Evolutionary conservation across 2,113 vertebrate species (phyloP), one percentile per base, ranked within the genome.

Genomic region (Cichladusa arquata): DNA sequence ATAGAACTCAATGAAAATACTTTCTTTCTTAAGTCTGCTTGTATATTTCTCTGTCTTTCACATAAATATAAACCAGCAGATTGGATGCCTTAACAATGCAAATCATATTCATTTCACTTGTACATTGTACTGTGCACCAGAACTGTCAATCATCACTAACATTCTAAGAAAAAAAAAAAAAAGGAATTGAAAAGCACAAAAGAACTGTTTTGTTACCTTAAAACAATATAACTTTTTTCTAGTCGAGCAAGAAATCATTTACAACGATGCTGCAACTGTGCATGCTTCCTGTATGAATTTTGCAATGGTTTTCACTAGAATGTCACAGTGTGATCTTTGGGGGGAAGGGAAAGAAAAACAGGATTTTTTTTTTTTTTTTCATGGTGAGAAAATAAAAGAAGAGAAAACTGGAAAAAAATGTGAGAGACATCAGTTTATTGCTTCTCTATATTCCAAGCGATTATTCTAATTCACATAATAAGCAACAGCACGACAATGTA

Each of bases 21-120:
- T 98, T 99, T 98, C 98, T 98, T 98, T 98, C 97, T 98, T 98
- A 98, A 98, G 98, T 99, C 98, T 99, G 98, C 99, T 98, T 99
- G 98, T 98, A 98, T 98, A 98, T 98, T 98, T 98, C 98, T 98
- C 98, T 98, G 98, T 99, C 98, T 98, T 98, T 98, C 98, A 98
- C 98, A 98, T 98, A 98, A 99, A 99, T 99, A 98, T 99, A 99
- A 99, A 99, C 99, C 99, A 99, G 99, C 99, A 99, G 98, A 99
- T 99, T 99, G 99, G 99, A 99, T 99, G 99, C 99, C 99, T 99
- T 99, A 99, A 99, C 99, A 99, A 99, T 99, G 99, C 99, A 99
- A 99, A 98, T 98, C 99, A 99, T 99, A 98, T 97, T 98, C 98
- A 98, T 99, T 98, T 99, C 99, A 99, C 98, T 97, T 99, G 99